Evolutionary conservation across 2,888 invertebrate species (phyloP).

Genomic region (Stratiomys singularior): DNA sequence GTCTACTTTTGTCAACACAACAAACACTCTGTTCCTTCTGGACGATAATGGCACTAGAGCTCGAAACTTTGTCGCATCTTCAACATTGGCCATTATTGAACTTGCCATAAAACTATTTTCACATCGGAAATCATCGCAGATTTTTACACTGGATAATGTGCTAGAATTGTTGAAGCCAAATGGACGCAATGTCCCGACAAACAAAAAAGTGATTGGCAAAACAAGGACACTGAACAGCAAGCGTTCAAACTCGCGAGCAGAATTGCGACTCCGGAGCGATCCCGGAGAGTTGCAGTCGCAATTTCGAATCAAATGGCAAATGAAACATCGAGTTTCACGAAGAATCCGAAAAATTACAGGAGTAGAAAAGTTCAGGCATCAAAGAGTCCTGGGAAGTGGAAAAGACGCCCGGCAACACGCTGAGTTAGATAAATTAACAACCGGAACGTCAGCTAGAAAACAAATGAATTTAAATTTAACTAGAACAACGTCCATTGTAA

Average conservation of each 20-base stretch:
- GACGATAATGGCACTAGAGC: constrained; percentile 23
- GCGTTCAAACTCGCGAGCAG: background rate
- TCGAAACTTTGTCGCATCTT: background rate
- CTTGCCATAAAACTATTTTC: constrained; percentile 40
- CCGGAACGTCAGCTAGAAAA: background rate
- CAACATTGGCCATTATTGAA: constrained; percentile 17
- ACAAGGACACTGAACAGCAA: background rate
- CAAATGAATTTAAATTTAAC: constrained; percentile 23
- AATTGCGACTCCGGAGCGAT: background rate
- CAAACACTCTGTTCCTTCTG: constrained; percentile 46
- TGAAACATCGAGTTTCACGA: background rate
- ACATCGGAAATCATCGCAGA: constrained; percentile 44
- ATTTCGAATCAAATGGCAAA: background rate
- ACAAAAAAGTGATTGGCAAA: background rate
- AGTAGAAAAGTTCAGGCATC: background rate
- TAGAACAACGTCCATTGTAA: constrained; percentile 23
- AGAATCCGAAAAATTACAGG: too few species aligned
- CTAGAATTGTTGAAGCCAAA: background rate
- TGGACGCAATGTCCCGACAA: background rate
- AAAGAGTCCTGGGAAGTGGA: background rate
- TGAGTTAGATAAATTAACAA: background rate
- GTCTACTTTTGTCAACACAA: constrained; percentile 47
- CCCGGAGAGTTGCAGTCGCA: background rate
- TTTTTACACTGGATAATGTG: constrained; percentile 43
- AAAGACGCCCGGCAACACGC: background rate